Conservation (phyloP, 2,113 vertebrate genomes). For the Nansenia antarctica region DNA sequence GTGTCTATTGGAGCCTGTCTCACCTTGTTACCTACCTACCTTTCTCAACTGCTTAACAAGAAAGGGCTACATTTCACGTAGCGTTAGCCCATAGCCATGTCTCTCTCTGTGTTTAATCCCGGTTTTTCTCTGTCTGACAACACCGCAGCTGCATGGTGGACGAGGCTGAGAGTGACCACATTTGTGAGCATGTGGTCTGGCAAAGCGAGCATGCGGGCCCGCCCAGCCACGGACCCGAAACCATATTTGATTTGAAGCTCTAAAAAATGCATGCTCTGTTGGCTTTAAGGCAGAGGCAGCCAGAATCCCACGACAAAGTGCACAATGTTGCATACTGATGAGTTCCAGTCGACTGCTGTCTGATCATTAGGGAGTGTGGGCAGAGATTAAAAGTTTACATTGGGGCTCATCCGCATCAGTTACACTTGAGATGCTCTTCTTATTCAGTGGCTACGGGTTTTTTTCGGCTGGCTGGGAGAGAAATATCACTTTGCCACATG, state of each 20-base stretch:
- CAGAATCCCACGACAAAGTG: constrained; percentile 17
- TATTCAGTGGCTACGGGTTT: constrained; percentile 45
- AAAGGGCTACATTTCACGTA: background rate
- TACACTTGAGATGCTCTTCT: constrained; percentile 60
- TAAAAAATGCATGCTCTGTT: constrained; percentile 7
- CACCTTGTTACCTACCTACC: background rate
- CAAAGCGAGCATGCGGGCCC: constrained; percentile 7
- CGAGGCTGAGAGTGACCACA: no score
- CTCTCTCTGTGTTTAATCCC: background rate
- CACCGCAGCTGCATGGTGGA: background rate
- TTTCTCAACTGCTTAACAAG: background rate
- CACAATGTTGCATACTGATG: constrained; percentile 37
- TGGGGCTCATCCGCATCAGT: constrained; percentile 42
- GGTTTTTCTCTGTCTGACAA: constrained; percentile 9
- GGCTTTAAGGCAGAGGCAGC: constrained; percentile 13
- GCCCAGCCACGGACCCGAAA: constrained; percentile 8
- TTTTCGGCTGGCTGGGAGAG: constrained; percentile 40
- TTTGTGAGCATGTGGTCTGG: constrained; percentile 3
- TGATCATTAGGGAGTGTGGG: constrained; percentile 31
- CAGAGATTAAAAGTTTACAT: constrained; percentile 53
- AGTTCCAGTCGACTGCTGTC: constrained; percentile 26
- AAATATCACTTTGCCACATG: constrained; percentile 35
- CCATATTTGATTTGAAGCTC: constrained; percentile 11
- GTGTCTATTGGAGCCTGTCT: no score
- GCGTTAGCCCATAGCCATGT: background rate